Evolutionary conservation across 2,888 invertebrate genomes (phyloP).

Genomic region (Bombylius major): DNA sequence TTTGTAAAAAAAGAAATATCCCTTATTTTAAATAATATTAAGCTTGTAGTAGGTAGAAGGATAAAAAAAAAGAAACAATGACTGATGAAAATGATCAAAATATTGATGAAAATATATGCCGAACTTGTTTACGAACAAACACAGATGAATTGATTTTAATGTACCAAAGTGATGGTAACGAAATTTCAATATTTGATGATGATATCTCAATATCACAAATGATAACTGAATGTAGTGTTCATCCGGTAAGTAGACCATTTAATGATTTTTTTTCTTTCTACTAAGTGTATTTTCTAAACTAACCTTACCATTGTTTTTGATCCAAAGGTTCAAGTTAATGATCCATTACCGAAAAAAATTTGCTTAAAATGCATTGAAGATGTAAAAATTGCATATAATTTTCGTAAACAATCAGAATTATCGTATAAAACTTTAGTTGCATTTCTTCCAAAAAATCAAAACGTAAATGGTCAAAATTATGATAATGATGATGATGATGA

Average conservation of each 20-base stretch:
- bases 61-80: too few species aligned
- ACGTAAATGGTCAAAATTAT: neutral
- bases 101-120: constrained; percentile 24
- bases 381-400: constrained; percentile 27
- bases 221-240: constrained; percentile 28
- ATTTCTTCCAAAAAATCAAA: neutral
- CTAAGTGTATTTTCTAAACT: neutral
- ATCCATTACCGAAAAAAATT: constrained; percentile 33
- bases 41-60: too few species aligned
- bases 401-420: constrained; percentile 30
- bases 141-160: constrained; percentile 19
- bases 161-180: constrained; percentile 2
- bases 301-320: neutral
- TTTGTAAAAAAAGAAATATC: too few species aligned
- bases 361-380: constrained; percentile 27
- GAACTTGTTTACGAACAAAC: constrained; percentile 28
- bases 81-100: constrained; percentile 14
- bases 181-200: constrained; percentile 22
- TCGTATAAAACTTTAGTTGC: constrained; percentile 25
- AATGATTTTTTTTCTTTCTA: too few species aligned
- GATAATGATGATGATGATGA: neutral
- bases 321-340: constrained; percentile 26
- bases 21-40: too few species aligned
- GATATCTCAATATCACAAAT: constrained; percentile 25
- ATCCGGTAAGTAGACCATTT: constrained; percentile 15